Evolutionary conservation across 2,797 vertebrate species (phyloP).

Genomic region (Tragelaphus eurycerus): DNA sequence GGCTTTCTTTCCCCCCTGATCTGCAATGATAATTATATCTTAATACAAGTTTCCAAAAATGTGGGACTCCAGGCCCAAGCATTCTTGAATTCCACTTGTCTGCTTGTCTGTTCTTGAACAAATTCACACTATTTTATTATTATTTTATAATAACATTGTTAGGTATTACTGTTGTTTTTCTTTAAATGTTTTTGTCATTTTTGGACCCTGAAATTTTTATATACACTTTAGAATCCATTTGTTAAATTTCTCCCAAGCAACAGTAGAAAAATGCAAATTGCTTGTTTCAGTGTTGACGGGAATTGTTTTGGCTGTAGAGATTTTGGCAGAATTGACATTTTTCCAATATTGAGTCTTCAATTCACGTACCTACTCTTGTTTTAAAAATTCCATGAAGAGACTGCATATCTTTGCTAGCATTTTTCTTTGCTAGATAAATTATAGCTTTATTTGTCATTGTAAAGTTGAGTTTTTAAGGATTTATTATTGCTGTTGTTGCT

Average conservation of each 20-base stretch:
- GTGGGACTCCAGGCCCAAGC: neutral
- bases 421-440: neutral
- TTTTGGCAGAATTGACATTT: neutral
- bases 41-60: neutral
- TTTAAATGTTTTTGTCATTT: neutral
- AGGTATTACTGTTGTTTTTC: neutral
- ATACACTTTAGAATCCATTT: neutral
- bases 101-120: neutral
- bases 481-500: neutral
- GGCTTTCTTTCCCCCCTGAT: neutral
- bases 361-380: neutral
- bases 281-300: neutral
- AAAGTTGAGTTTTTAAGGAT: constrained; percentile 24
- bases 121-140: neutral
- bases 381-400: neutral
- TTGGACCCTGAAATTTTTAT: neutral
- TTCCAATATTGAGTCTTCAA: neutral
- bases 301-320: neutral
- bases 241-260: neutral
- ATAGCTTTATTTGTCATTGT: neutral
- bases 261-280: neutral
- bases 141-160: neutral
- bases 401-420: neutral
- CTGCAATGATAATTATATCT: neutral
- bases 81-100: neutral